Conservation (phyloP, 2,888 invertebrate species). For the Platycheirus albimanus region DNA sequence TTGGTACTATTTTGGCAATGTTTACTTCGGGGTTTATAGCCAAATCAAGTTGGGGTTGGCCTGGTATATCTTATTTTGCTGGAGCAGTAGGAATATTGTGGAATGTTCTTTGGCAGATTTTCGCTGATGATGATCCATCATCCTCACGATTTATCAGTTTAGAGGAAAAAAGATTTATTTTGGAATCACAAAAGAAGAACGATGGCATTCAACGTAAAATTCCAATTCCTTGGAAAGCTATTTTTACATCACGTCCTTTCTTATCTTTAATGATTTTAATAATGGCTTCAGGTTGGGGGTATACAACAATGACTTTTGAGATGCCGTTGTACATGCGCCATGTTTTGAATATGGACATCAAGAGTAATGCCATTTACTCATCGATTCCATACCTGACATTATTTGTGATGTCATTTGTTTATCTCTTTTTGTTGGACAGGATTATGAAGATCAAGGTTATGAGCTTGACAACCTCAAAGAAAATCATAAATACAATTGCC, state of each 20-base stretch:
- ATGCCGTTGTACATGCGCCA: slow-evolving; percentile 87
- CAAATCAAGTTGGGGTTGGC: slow-evolving; percentile 85
- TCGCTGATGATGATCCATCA: slow-evolving; percentile 85
- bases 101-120: slow-evolving; percentile 84
- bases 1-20: slow-evolving; percentile 88
- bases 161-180: slow-evolving; percentile 85
- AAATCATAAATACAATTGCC: slow-evolving; percentile 78
- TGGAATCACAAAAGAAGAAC: slow-evolving; percentile 81
- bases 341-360: slow-evolving; percentile 85
- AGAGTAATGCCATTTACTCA: slow-evolving; percentile 83
- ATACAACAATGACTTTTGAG: slow-evolving; percentile 87
- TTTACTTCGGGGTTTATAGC: slow-evolving; percentile 86
- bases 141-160: slow-evolving; percentile 84
- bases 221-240: slow-evolving; percentile 85
- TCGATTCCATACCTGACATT: slow-evolving; percentile 84
- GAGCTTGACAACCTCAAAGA: slow-evolving; percentile 78
- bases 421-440: slow-evolving; percentile 82
- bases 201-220: slow-evolving; percentile 77
- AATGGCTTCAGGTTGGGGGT: slow-evolving; percentile 88
- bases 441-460: slow-evolving; percentile 80
- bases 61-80: slow-evolving; percentile 86
- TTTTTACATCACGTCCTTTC: slow-evolving; percentile 86
- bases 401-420: slow-evolving; percentile 83
- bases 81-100: slow-evolving; percentile 84
- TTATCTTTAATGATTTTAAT: slow-evolving; percentile 83